Percentiles rank a stretch among this genome's conserved stretches.
These are phyloP conservation scores for Sicus ferrugineus DNA, from an alignment of 2,888 invertebrate genomes.

Conservation along the genomic window DNA sequence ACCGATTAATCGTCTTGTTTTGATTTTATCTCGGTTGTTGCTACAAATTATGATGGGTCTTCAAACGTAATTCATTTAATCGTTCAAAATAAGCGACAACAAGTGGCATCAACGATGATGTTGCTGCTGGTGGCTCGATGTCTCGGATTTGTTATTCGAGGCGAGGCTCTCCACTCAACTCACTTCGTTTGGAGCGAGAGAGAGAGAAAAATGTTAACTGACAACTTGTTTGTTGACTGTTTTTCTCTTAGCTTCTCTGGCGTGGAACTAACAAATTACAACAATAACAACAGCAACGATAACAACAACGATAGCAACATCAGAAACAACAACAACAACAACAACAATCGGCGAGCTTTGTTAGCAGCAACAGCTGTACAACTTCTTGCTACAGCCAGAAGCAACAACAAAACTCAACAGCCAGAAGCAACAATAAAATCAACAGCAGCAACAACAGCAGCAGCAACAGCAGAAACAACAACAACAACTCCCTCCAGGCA, in stretches of 20 bases:
- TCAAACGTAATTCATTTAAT: conserved; percentile 28
- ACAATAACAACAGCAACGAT: not conserved
- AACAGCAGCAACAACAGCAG: not conserved
- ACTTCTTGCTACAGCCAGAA: not conserved
- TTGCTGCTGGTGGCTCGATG: not conserved
- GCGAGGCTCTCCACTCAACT: no score
- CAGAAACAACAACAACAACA: not conserved
- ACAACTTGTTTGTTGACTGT: not conserved
- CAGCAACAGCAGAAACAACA: not conserved
- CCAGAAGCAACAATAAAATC: not conserved
- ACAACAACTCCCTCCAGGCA: not conserved
- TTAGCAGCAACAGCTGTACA: not conserved
- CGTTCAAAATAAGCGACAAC: conserved; percentile 23
- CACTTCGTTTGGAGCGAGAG: not conserved
- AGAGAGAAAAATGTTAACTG: not conserved
- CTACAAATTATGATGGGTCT: conserved; percentile 22
- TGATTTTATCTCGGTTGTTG: not conserved
- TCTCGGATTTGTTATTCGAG: no score
- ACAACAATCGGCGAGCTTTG: not conserved
- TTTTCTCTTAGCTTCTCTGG: conserved; percentile 18
- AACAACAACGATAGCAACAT: not conserved
- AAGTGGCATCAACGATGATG: conserved; percentile 18
- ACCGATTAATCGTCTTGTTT: no score
- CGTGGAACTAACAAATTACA: conserved; percentile 24
- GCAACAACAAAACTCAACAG: not conserved